Evolutionary conservation across 2,113 vertebrate species (phyloP).

Genomic region (Psilopsiagon aymara): DNA sequence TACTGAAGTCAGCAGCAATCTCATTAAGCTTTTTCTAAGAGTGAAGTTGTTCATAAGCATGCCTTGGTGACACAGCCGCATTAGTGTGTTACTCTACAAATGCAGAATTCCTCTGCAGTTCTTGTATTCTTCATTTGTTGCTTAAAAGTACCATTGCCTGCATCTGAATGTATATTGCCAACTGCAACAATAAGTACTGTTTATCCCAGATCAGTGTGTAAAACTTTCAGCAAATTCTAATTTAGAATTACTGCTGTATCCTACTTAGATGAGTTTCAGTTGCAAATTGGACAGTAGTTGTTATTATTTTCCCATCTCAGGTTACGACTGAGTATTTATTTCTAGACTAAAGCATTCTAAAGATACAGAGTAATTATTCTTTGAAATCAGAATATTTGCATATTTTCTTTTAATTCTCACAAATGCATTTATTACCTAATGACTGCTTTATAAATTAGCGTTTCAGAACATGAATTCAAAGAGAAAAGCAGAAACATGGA

Average conservation of each 20-base stretch:
- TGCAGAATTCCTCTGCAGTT: neutral
- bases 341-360: neutral
- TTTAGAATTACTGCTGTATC: neutral
- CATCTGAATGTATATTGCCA: neutral
- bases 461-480: slow-evolving; percentile 99
- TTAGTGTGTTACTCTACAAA: neutral
- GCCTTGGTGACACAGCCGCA: neutral
- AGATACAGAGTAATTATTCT: neutral
- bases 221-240: neutral
- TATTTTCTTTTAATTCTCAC: neutral
- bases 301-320: neutral
- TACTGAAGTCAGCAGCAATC: neutral
- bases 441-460: slow-evolving; percentile 76
- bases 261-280: neutral
- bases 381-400: neutral
- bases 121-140: neutral
- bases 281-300: neutral
- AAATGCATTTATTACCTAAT: neutral
- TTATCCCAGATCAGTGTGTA: neutral
- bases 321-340: neutral
- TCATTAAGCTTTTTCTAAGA: neutral
- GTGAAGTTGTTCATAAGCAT: neutral
- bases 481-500: slow-evolving; percentile 99
- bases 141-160: neutral
- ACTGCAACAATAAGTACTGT: neutral